A percentile compares a stretch with the other conserved stretches of the same genome.
Evolutionary conservation across 2,888 invertebrate species (phyloP).

Genomic region (Tipula helvola): DNA sequence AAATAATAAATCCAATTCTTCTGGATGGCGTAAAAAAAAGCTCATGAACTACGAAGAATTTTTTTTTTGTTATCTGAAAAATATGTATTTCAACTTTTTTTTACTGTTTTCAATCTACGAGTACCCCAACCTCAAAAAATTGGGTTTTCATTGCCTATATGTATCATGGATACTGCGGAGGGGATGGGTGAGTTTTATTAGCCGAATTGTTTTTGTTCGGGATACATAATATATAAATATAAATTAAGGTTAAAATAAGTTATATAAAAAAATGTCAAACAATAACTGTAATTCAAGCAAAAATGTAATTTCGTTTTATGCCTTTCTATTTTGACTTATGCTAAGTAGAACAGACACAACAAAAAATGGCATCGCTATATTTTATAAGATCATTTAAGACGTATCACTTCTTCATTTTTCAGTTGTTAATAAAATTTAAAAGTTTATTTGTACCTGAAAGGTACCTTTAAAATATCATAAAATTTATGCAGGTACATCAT

Average conservation of each 20-base stretch:
- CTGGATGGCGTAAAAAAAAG: neutral
- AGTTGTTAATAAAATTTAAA: neutral
- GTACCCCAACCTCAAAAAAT: neutral
- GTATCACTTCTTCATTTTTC: neutral
- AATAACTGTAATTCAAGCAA: neutral
- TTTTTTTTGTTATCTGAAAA: neutral
- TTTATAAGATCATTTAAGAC: neutral
- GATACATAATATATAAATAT: neutral
- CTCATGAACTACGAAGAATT: neutral
- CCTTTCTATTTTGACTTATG: neutral
- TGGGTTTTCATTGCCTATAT: neutral
- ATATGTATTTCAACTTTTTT: neutral
- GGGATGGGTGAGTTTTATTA: neutral
- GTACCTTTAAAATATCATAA: neutral
- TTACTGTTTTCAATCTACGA: neutral
- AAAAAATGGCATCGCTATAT: neutral
- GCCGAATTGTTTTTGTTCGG: neutral
- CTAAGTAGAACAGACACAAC: neutral
- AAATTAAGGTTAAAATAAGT: neutral
- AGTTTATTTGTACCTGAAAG: neutral
- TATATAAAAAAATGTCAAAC: neutral
- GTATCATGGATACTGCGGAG: neutral
- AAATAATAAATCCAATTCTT: neutral
- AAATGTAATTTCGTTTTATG: neutral
- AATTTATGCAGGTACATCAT: neutral